Evolutionary conservation across 2,888 invertebrate species (phyloP), one percentile per base, ranked within the genome.

Genomic region (Drosophila recens): DNA sequence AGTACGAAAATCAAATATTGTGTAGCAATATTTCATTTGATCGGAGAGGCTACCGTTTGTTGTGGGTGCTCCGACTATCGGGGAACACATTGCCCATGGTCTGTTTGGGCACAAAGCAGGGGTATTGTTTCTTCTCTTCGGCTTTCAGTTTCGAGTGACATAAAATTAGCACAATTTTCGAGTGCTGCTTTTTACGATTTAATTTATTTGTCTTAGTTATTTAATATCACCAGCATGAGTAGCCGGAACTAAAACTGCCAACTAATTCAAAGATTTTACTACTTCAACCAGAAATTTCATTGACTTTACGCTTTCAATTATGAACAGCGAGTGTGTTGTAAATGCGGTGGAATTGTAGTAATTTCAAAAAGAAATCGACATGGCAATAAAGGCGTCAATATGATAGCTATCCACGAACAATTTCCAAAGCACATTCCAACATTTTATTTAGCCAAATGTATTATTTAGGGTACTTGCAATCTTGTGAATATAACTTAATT

Each of bases 11-110:
- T 67, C 83, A 64, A 52, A 90, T 74, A 90, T 90, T 81, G 89
- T 90, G 89, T 84, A 84, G 90, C 90, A 88, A 90, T 77, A 90
- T 89, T 87, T 89, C 79, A 71, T 69, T 88, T 84, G 89, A 83
- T 90, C 81, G 89, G 49, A 79, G 82, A 79, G 67, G 89, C 90
- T 84, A 84, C 90, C 65, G 90, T 88, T 80, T 82, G 58, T 80
- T 70, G 84, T 69, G 52, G 65, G 59, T 64, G 63, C 58, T 49
- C n/a, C 42, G 20, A 33, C 38, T 40, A 56, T 23, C 10, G 45
- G 36, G 27, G 33, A 61, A 27, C n/a, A 88, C 83, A 88, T 70
- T 70, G 73, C 67, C 69, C 52, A 68, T 49, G 74, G 81, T 90
- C 71, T 84, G 84, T 83, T 76, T 80, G 23, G 27, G 1, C 17